Conservation (phyloP, 30 jellyfish, hydroid and myxozoan genomes). For the Mastigias papua region DNA sequence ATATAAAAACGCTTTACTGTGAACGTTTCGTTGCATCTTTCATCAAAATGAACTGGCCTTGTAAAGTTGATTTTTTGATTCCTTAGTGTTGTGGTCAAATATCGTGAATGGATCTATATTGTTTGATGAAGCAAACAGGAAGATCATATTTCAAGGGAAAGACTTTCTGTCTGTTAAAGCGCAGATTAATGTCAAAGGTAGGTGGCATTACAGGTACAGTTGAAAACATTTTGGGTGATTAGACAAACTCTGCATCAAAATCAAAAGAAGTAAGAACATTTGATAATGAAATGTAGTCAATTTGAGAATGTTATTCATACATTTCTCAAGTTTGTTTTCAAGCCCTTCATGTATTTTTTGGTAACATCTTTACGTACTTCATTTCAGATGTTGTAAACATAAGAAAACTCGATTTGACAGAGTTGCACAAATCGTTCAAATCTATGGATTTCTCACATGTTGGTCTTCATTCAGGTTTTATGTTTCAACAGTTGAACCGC, state of each 20-base stretch:
- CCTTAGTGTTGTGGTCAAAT: not conserved
- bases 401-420: not conserved
- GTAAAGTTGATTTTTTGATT: not conserved
- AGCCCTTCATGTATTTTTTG: not conserved
- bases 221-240: not conserved
- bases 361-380: not conserved
- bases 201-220: not conserved
- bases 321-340: too few relatives aligned
- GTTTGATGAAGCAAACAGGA: not conserved
- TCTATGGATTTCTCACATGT: not conserved
- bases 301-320: too few relatives aligned
- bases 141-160: not conserved
- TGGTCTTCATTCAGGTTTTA: not conserved
- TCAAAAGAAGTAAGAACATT: too few relatives aligned
- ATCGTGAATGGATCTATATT: not conserved
- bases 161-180: not conserved
- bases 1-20: too few relatives aligned
- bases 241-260: too few relatives aligned
- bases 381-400: conserved; percentile 26
- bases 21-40: not conserved
- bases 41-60: not conserved
- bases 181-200: not conserved
- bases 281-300: too few relatives aligned
- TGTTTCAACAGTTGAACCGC: not conserved
- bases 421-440: not conserved